phyloP scores from a whole-genome alignment of 2,888 invertebrate species.

The Tridacna gigas region DNA sequence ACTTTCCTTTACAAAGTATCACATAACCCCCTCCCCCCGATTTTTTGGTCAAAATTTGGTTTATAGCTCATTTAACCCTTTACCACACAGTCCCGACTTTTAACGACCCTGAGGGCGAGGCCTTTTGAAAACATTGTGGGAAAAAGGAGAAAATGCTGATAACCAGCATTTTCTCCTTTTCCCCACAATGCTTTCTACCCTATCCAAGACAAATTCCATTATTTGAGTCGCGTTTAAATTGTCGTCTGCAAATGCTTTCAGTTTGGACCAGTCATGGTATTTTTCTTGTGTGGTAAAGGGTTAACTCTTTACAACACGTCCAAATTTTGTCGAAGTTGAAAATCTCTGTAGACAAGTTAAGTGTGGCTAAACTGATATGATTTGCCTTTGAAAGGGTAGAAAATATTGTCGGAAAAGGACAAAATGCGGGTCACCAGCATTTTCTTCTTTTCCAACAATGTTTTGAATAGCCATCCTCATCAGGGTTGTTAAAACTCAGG shows the following conservation, averaged over 20 bases:
- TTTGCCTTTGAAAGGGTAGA: not conserved
- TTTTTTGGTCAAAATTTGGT: not conserved
- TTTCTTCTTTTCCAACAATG: conserved; percentile 1
- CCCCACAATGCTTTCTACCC: not conserved
- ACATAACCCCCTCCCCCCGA: not conserved
- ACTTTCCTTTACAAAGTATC: no score
- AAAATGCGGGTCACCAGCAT: not conserved
- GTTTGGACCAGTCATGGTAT: no score
- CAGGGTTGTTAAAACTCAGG: not conserved
- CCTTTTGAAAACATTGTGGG: no score
- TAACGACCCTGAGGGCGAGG: no score
- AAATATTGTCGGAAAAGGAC: not conserved
- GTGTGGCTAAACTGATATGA: not conserved
- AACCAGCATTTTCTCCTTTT: not conserved
- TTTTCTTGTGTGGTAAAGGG: no score
- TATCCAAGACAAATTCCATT: no score
- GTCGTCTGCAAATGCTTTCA: no score
- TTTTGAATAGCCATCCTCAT: not conserved
- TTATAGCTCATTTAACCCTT: not conserved
- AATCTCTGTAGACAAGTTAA: not conserved
- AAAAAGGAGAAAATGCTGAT: not conserved
- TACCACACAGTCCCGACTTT: no score
- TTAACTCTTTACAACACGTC: not conserved
- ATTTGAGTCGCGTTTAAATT: no score
- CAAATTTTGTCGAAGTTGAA: not conserved